Evolutionary conservation across 2,888 invertebrate species (phyloP), one percentile per base, ranked within the genome.

Genomic region (Endomychus coccineus): DNA sequence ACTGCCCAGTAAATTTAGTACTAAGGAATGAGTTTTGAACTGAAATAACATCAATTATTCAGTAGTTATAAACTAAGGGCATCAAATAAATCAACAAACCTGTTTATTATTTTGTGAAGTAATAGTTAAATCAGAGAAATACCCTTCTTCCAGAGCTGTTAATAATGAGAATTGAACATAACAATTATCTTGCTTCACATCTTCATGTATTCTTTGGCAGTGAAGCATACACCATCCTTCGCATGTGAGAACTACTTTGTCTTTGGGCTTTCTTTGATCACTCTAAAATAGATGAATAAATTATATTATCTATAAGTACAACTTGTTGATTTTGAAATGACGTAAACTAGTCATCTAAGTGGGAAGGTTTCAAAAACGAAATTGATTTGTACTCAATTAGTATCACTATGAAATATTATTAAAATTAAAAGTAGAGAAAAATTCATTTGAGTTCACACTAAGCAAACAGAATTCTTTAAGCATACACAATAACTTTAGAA

Each of bases 61-160:
- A 16, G n/a, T 2, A 17, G 11, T 33, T 25, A 9, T 12, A 53
- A 43, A 32, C 32, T 43, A 37, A 42, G 34, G 16, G 14, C 5
- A n/a, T 28, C 4, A 28, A 14, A 28, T 28, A 6, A 13, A 13
- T 6, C 4, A 5, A 27, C 54, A 48, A 56, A 72, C 73, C 64
- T 71, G 65, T 59, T 70, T 72, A 34, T 70, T 70, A 54, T 69
- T 70, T 33, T 67, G 63, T 24, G 74, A 65, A 28, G 58, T 61
- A n/a, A 77, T 63, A 13, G 59, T 60, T 39, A 75, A 60, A 62
- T 80, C 80, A 40, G 74, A 73, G 54, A 80, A 80, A 56, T 74
- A 80, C 1, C 76, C 75, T 47, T 79, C 77, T 45, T 75, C 73
- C 32, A 80, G 63, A 19, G 80, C 79, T 35, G 75, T 71, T n/a